Base-by-base conservation (phyloP, 1,140 invertebrate species). In the Solenopsis fugax region DNA sequence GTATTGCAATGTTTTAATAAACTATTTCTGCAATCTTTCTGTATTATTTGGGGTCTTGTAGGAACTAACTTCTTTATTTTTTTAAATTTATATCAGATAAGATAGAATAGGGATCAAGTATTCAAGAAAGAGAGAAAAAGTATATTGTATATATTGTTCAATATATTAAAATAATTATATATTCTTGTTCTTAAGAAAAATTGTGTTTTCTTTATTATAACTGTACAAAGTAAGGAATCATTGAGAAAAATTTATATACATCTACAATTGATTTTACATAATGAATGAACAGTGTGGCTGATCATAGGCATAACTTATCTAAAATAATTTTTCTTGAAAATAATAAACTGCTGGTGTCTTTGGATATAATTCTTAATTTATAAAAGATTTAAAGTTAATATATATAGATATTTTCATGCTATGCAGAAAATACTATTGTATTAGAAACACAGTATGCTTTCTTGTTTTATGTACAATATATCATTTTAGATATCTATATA, bases 401-500 rank as follows among this genome's bases (percentile, higher is more conserved):
- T 37, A 13, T 41, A 37, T 24, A 52, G 13, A 18, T 52, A 52
- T 48, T 87, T 60, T 21, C 41, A 21, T 67, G 76, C 72, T 85
- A 72, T 2, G 71, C 78, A 37, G 78, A 85, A 62, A 87, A 84
- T 87, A 82, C 48, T 45, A 69, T 76, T 29, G 73, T 34, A 29
- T 87, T 88, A 88, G 73, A 87, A 89, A 89, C 80, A 89, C 86
- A 89, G 72, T 77, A 87, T 87, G 77, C 41, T 78, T 85, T 81
- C 76, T 41, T 41, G 7, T 41, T 41, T 41, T 89, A 89, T 89
- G 48, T 87, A 89, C 87, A 88, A 87, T 78, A 85, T 58, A 87
- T 87, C 45, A 56, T 73, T 88, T 77, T 89, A 89, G 80, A 87
- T n/a, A n/a, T 87, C 78, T 89, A 89, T 89, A 75, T 87, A 85